phyloP scores from a whole-genome alignment of 23 tunicate species.

The Phallusia fumigata region DNA sequence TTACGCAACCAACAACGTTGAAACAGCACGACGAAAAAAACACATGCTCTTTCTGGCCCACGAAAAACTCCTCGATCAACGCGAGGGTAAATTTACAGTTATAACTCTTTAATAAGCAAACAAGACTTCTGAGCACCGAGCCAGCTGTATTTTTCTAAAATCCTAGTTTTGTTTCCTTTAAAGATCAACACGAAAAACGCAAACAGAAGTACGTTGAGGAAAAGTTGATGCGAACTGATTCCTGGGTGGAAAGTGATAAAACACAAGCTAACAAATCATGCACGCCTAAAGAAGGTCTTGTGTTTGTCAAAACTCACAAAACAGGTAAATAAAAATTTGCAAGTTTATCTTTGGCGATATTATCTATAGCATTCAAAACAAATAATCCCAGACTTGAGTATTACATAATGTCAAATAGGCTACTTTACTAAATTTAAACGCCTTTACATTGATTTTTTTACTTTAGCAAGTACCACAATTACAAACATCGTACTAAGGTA shows the following conservation, averaged over 20 bases:
- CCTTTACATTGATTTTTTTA: not conserved
- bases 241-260: no score
- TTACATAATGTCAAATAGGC: not conserved
- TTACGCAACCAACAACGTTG: not conserved
- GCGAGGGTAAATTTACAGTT: no score
- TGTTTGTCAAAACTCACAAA: conserved; percentile 89
- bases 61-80: not conserved
- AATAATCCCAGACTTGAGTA: not conserved
- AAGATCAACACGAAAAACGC: no score
- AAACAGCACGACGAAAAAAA: not conserved
- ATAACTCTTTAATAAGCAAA: no score
- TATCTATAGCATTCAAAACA: no score
- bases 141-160: no score
- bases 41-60: conserved; percentile 11
- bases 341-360: no score
- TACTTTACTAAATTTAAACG: no score
- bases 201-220: no score
- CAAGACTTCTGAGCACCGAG: no score
- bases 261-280: not conserved
- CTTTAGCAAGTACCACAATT: conserved; percentile 84
- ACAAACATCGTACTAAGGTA: conserved; percentile 81
- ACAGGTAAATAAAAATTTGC: conserved; percentile 40
- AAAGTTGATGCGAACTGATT: no score
- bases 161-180: no score
- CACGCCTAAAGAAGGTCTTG: conserved; percentile 27